Evolutionary conservation across 2,888 invertebrate genomes (phyloP).

Genomic region (Xestia ashworthii): DNA sequence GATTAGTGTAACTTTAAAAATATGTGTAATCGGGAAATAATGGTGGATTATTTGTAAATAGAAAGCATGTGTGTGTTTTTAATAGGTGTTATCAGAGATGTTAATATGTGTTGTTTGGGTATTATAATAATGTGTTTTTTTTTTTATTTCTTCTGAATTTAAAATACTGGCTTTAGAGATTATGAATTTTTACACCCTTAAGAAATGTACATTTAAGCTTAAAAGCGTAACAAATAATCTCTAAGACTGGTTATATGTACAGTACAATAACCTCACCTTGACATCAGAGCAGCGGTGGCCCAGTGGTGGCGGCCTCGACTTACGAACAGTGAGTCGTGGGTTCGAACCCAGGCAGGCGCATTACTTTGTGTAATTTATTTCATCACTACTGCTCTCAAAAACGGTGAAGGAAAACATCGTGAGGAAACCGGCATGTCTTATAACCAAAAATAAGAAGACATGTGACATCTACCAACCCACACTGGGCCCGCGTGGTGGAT

Average conservation of each 20-base stretch:
- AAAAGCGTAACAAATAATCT: neutral
- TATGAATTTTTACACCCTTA: neutral
- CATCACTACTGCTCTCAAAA: too few relatives aligned
- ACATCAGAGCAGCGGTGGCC: too few relatives aligned
- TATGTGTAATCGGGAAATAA: constrained; percentile 36
- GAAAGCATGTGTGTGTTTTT: constrained; percentile 44
- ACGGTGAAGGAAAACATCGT: too few relatives aligned
- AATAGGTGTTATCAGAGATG: constrained; percentile 11
- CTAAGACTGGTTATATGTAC: neutral
- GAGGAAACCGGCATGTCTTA: too few relatives aligned
- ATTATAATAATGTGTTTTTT: neutral
- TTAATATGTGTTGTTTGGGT: constrained; percentile 7
- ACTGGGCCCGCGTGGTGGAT: too few relatives aligned
- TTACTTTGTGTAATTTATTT: too few relatives aligned
- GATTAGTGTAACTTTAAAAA: constrained; percentile 69
- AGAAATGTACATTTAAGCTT: neutral
- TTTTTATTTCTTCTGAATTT: neutral
- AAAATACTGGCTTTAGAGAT: constrained; percentile 6
- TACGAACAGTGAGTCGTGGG: too few relatives aligned
- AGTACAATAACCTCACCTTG: neutral
- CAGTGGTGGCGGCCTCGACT: too few relatives aligned
- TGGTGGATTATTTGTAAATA: constrained; percentile 26
- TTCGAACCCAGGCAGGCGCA: too few relatives aligned
- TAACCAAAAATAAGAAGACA: too few relatives aligned
- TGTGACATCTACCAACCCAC: too few relatives aligned